Evolutionary conservation across 2,888 invertebrate genomes (phyloP), one percentile per base, ranked within the genome.

Genomic region (Drosophila setosimentum): DNA sequence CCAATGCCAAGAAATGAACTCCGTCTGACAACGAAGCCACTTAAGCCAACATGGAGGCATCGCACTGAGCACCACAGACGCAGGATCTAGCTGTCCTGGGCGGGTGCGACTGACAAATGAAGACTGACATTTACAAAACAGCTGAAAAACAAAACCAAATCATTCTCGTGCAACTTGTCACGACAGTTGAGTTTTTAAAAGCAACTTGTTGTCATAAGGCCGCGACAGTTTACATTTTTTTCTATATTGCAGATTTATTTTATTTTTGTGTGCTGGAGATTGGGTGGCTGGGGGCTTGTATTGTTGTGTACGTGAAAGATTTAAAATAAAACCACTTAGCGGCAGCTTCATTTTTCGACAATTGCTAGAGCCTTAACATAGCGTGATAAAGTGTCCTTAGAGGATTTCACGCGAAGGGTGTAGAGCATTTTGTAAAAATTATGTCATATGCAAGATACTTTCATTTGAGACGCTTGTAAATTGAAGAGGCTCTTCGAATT

Each of bases 301-400:
- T 64, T 80, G 76, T 67, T 75, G 73, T 68, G 85, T 90, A 92
- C 93, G 92, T 92, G 93, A 89, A 92, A 91, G 92, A 92, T 89
- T 92, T 91, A 85, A 92, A 92, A 92, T 91, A 92, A 93, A 93
- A 92, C 92, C 92, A 92, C 93, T 92, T 93, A 92, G 91, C 82
- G 78, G 59, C 78, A 57, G 67, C 63, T 80, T 71, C 64, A 78
- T 76, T 77, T 79, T 67, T 78, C 69, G 90, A 91, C 84, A 82
- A 88, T 90, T 84, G 74, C 73, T 83, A 74, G 80, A 88, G 80
- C 80, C 62, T 50, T 40, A 64, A 55, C 61, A 53, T 68, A 32
- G 48, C 53, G 50, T 73, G 76, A 79, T 82, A 64, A 82, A 87
- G 85, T 74, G 77, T 82, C 72, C 87, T 69, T 49, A 24, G 80